These are phyloP conservation scores for Hirtodrosophila cameraria DNA, from an alignment of 2,888 invertebrate species.

Conservation along the genomic window DNA sequence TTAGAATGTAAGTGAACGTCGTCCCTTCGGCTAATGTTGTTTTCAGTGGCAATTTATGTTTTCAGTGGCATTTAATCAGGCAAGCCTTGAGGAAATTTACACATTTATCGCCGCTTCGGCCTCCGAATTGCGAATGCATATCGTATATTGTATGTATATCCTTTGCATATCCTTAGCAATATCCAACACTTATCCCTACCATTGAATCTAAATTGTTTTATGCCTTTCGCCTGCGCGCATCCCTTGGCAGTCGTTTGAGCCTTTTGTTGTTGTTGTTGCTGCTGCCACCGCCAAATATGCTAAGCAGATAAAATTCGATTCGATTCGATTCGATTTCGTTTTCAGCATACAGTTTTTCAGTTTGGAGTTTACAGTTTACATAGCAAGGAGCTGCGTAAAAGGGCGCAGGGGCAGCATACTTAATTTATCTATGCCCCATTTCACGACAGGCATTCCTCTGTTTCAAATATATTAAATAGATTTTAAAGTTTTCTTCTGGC, in stretches of 20 bases:
- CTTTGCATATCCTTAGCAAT: slow-evolving; percentile 30
- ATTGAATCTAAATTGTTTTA: slow-evolving; percentile 76
- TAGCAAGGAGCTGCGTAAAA: not conserved
- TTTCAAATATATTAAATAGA: slow-evolving; percentile 35
- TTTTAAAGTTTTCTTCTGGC: slow-evolving; percentile 37
- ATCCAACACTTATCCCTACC: slow-evolving; percentile 45
- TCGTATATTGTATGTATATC: slow-evolving; percentile 33
- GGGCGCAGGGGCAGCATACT: slow-evolving; percentile 11
- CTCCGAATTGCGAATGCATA: slow-evolving; percentile 35
- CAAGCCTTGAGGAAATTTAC: slow-evolving; percentile 55
- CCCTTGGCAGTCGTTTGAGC: slow-evolving; percentile 42
- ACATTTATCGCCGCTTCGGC: slow-evolving; percentile 61
- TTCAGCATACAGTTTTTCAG: slow-evolving; percentile 25
- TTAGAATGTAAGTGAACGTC: not conserved
- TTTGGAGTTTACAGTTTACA: slow-evolving; percentile 23
- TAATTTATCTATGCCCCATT: slow-evolving; percentile 62
- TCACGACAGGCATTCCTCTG: slow-evolving; percentile 44
- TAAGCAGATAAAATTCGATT: slow-evolving; percentile 67
- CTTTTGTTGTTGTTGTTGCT: slow-evolving; percentile 30
- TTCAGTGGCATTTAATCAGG: slow-evolving; percentile 69
- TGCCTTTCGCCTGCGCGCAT: slow-evolving; percentile 45
- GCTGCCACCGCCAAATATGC: slow-evolving; percentile 55
- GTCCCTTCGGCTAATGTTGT: slow-evolving; percentile 46
- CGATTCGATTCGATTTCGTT: slow-evolving; percentile 34
- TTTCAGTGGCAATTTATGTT: slow-evolving; percentile 68